phyloP scores from a whole-genome alignment of 30 jellyfish, hydroid and myxozoan species.

The Kudoa iwatai region DNA sequence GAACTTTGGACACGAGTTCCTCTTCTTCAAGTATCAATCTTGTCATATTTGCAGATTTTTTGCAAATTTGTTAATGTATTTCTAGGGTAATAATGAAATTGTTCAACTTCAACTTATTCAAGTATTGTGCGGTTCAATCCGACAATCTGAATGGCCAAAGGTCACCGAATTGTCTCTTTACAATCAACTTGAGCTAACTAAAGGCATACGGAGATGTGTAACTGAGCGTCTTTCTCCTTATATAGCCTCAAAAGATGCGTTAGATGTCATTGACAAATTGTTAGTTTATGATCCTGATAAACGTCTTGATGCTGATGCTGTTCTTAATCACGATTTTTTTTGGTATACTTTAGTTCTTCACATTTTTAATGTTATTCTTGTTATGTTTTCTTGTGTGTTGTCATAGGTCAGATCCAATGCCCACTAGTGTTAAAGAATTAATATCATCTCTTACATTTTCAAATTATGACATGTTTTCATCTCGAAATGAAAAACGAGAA shows the following conservation, averaged over 20 bases:
- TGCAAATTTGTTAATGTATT: no score
- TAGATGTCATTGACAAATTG: slow-evolving; percentile 40
- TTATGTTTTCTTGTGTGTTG: no score
- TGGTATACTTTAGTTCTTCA: no score
- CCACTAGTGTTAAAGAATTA: no score
- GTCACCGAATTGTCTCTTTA: slow-evolving; percentile 32
- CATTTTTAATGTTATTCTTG: no score
- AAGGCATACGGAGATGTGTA: slow-evolving; percentile 18
- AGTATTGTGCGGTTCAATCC: slow-evolving; percentile 48
- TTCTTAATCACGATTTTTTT: slow-evolving; percentile 62
- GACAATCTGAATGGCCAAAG: slow-evolving; percentile 43
- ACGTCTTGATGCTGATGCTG: slow-evolving; percentile 68
- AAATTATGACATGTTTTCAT: no score
- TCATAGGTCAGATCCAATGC: no score
- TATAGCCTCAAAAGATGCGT: slow-evolving; percentile 37
- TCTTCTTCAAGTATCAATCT: slow-evolving; percentile 69
- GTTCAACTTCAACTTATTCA: slow-evolving; percentile 28
- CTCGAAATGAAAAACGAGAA: no score
- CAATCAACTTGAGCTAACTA: slow-evolving; percentile 31
- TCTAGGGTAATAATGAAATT: slow-evolving; percentile 75
- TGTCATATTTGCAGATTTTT: no score
- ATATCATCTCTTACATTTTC: no score
- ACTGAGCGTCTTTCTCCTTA: slow-evolving; percentile 23
- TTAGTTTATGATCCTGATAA: slow-evolving; percentile 39
- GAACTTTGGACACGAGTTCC: slow-evolving; percentile 89